Evolutionary conservation across 2,113 vertebrate species (phyloP), one percentile per base, ranked within the genome.

Genomic region (Pluvianellus socialis): DNA sequence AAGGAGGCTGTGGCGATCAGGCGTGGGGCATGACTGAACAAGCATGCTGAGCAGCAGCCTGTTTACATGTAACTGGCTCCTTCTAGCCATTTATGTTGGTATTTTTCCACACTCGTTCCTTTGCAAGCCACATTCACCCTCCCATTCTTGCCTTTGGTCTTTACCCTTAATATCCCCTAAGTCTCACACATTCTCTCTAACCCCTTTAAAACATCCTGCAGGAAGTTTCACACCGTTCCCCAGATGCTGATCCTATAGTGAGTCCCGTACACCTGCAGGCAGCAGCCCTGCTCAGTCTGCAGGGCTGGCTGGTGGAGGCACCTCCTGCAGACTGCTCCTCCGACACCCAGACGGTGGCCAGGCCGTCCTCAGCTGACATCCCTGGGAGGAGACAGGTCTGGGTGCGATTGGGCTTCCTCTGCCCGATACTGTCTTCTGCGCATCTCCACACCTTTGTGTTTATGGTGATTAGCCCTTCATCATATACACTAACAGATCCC

Each of bases 341-440:
- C 0, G 1, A 24, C 7, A 27, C 15, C 21, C 21, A 67, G 38
- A 23, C 7, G 1, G 1, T 23, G 35, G 11, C 0, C 0, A 0
- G 80, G 28, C 7, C 73, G 33, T 44, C 3, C 3, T 74, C 59
- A 71, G 38, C 65, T 87, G 38, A 84, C 23, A 26, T 62, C 13
- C n/a, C 11, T 38, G 32, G 32, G 8, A 77, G 12, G 2, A 52
- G 11, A 27, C 47, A 82, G 42, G 11, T 33, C 22, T 2, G 2
- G 22, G 6, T 42, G 38, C 32, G 50, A 0, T 17, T 18, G 2
- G 42, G 27, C 4, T 91, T 92, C 23, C 22, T 67, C n/a, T 68
- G 35, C 30, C 19, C 65, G n/a, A 6, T 52, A 12, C 35, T 52
- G 18, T 52, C 55, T 23, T 49, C 38, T 77, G 27, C 3, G 4